A percentile compares a stretch with the other conserved stretches of the same genome.
Conservation (phyloP, 2,888 invertebrate species). For the Leptopilina syphax region DNA sequence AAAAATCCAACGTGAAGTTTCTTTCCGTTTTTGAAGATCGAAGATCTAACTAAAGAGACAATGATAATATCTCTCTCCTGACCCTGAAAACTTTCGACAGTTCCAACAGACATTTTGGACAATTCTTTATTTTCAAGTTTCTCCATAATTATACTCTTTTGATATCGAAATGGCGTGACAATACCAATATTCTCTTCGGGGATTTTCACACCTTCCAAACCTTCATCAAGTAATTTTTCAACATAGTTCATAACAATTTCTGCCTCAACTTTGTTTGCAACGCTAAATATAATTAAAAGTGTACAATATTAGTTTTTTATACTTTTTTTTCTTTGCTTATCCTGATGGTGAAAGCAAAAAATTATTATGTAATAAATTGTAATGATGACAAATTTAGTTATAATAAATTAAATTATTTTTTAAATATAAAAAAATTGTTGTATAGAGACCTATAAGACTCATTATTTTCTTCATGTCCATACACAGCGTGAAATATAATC, state of each 20-base stretch:
- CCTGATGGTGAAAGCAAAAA: too few species aligned
- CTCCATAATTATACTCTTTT: constrained; percentile 77
- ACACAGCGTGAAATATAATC: constrained; percentile 80
- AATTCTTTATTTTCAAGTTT: constrained; percentile 72
- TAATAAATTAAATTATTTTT: too few species aligned
- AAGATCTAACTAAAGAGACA: constrained; percentile 87
- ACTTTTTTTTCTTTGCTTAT: too few species aligned
- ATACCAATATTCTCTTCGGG: constrained; percentile 79
- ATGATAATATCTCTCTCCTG: constrained; percentile 90
- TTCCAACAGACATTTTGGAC: constrained; percentile 83
- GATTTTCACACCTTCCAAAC: constrained; percentile 57
- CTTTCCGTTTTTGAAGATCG: constrained; percentile 79
- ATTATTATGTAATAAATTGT: too few species aligned
- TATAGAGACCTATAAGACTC: constrained; percentile 60
- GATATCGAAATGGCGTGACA: constrained; percentile 79
- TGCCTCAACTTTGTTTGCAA: constrained; percentile 81
- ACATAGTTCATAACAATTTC: constrained; percentile 80
- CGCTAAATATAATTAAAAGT: constrained; percentile 70
- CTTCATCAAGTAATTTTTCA: constrained; percentile 77
- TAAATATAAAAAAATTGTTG: background rate
- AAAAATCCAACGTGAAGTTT: constrained; percentile 80
- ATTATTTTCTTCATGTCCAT: constrained; percentile 79
- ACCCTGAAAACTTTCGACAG: constrained; percentile 93
- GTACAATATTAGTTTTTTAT: too few species aligned
- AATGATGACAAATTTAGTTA: too few species aligned